Percentiles rank a stretch among this genome's conserved stretches.
These are phyloP conservation scores for Neotragus pygmaeus DNA, from an alignment of 2,113 vertebrate species.

Conservation along the genomic window DNA sequence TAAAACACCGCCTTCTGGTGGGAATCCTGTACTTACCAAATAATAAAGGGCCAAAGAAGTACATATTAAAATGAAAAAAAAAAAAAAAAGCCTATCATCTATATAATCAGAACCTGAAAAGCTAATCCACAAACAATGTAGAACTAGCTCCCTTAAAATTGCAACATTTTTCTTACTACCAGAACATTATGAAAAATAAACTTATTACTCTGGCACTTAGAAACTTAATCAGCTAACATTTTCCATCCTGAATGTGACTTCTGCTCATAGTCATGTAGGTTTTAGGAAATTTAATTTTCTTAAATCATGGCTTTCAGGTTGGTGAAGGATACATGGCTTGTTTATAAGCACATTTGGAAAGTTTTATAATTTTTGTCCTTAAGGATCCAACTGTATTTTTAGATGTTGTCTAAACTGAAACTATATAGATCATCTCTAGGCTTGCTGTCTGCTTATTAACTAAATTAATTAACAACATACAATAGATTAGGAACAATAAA, in stretches of 20 bases:
- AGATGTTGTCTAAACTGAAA: slow-evolving; percentile 29
- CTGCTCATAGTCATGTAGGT: slow-evolving; percentile 5
- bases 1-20: background rate
- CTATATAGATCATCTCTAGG: background rate
- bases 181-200: slow-evolving; percentile 7
- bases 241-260: slow-evolving; percentile 31
- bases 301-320: slow-evolving; percentile 20
- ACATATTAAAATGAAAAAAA: background rate
- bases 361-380: slow-evolving; percentile 33
- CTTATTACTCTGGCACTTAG: background rate
- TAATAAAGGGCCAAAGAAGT: background rate
- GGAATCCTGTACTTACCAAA: background rate
- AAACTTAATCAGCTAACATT: background rate
- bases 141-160: background rate
- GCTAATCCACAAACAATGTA: background rate
- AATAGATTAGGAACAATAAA: slow-evolving; percentile 28
- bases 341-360: slow-evolving; percentile 23
- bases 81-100: background rate
- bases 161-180: background rate
- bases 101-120: slow-evolving; percentile 11
- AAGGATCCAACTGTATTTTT: slow-evolving; percentile 33
- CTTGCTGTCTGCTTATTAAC: background rate
- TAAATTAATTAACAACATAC: slow-evolving; percentile 26
- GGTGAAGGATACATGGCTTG: slow-evolving; percentile 19
- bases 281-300: slow-evolving; percentile 42